Conservation (phyloP, 1,140 invertebrate genomes). For the Ceratoteleas bidentatus region DNA sequence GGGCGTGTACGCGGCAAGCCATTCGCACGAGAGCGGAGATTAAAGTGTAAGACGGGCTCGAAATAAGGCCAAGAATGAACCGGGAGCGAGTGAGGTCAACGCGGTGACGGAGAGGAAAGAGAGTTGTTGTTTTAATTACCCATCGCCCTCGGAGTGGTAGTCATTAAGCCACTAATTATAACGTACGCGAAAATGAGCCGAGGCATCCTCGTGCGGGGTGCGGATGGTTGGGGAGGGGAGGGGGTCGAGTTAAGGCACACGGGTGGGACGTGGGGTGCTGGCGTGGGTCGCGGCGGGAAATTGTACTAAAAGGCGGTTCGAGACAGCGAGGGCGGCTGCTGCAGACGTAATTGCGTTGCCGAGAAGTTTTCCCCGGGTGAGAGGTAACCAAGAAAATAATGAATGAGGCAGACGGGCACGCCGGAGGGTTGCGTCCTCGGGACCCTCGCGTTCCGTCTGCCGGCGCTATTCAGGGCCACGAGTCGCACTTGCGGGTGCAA, state of each 20-base stretch:
- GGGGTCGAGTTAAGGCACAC: neutral
- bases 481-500: constrained; percentile 19
- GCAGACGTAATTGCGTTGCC: constrained; percentile 80
- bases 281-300: constrained; percentile 47
- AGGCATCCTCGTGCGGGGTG: constrained; percentile 67
- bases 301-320: constrained; percentile 68
- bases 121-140: constrained; percentile 81
- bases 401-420: constrained; percentile 70
- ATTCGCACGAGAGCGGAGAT: constrained; percentile 21
- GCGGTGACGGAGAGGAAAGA: constrained; percentile 45
- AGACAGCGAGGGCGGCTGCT: constrained; percentile 60
- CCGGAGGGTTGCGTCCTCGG: constrained; percentile 28
- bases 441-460: neutral
- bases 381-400: constrained; percentile 81
- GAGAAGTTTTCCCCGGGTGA: constrained; percentile 79
- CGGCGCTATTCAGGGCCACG: neutral
- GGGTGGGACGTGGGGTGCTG: constrained; percentile 1
- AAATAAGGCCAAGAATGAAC: constrained; percentile 56
- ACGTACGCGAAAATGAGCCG: constrained; percentile 79
- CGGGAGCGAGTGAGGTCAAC: constrained; percentile 39
- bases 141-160: constrained; percentile 77
- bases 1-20: constrained; percentile 8
- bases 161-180: constrained; percentile 82
- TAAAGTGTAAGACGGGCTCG: constrained; percentile 55
- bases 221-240: constrained; percentile 41